These are phyloP conservation scores for Torymus tubicola DNA, from an alignment of 2,888 invertebrate species.

Conservation along the genomic window DNA sequence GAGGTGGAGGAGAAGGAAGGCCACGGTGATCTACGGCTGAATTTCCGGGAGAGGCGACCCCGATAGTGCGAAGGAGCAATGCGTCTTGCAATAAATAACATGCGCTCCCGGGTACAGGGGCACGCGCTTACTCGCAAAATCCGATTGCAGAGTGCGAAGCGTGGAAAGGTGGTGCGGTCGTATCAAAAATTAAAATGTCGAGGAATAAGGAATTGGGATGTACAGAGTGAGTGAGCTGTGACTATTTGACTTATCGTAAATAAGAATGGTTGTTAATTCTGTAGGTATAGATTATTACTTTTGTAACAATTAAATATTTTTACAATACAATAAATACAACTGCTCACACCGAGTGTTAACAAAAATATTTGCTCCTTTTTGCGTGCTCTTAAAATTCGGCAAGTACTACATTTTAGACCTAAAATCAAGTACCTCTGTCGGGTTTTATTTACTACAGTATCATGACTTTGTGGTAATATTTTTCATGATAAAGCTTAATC, in stretches of 20 bases:
- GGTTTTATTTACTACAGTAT: background rate
- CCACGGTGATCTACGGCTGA: slow-evolving; percentile 58
- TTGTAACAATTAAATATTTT: too few species aligned
- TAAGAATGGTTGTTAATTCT: too few species aligned
- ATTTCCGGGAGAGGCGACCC: slow-evolving; percentile 55
- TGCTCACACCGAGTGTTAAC: too few species aligned
- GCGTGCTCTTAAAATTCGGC: background rate
- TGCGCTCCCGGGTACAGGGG: slow-evolving; percentile 4
- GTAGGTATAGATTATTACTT: too few species aligned
- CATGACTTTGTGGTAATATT: background rate
- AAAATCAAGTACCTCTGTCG: slow-evolving; percentile 2
- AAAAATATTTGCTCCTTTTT: too few species aligned
- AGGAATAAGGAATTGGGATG: background rate
- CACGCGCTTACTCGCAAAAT: too few species aligned
- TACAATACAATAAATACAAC: too few species aligned
- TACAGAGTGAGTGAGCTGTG: background rate
- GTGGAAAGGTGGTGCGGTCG: background rate
- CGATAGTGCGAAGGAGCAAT: slow-evolving; percentile 55
- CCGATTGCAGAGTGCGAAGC: slow-evolving; percentile 9
- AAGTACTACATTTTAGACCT: background rate
- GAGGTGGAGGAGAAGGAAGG: slow-evolving; percentile 11
- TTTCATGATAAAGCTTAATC: slow-evolving; percentile 1
- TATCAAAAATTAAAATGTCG: slow-evolving; percentile 18
- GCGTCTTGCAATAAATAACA: slow-evolving; percentile 59
- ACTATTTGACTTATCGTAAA: too few species aligned